A percentile compares a stretch with the other conserved stretches of the same genome.
Evolutionary conservation across 1,140 invertebrate species (phyloP).

Genomic region (Drosophila mayri): DNA sequence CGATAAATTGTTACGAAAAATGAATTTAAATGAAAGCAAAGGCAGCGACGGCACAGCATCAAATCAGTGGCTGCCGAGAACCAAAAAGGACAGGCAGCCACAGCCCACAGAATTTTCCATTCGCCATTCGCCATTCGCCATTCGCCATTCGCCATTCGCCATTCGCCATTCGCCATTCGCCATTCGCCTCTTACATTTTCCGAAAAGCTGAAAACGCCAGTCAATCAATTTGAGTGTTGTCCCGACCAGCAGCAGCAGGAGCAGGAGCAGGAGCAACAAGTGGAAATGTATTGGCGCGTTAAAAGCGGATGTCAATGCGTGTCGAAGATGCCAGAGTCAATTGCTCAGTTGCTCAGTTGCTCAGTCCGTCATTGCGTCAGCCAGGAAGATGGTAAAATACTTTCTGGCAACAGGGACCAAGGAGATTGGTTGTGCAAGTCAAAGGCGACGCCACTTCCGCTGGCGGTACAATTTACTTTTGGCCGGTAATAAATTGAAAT

Average conservation of each 20-base stretch:
- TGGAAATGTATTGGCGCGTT: slow-evolving; percentile 60
- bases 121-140: slow-evolving; percentile 9
- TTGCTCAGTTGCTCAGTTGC: slow-evolving; percentile 3
- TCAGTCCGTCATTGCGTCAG: slow-evolving; percentile 5
- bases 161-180: slow-evolving; percentile 3
- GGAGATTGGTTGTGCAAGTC: slow-evolving; percentile 44
- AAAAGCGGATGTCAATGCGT: slow-evolving; percentile 63
- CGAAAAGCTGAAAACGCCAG: slow-evolving; percentile 35
- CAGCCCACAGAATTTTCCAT: slow-evolving; percentile 21
- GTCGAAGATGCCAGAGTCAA: slow-evolving; percentile 43
- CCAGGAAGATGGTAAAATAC: slow-evolving; percentile 33
- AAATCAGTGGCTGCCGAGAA: slow-evolving; percentile 48
- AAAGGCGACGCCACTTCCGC: slow-evolving; percentile 71
- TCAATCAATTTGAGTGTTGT: slow-evolving; percentile 76
- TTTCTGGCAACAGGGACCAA: background rate
- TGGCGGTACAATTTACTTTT: slow-evolving; percentile 70
- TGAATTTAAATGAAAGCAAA: slow-evolving; percentile 64
- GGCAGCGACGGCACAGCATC: slow-evolving; percentile 17
- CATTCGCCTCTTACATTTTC: slow-evolving; percentile 23
- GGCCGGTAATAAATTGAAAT: slow-evolving; percentile 78
- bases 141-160: too few species aligned
- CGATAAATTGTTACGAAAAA: slow-evolving; percentile 66
- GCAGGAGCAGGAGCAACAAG: slow-evolving; percentile 40
- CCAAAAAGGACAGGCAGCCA: slow-evolving; percentile 20
- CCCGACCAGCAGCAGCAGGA: slow-evolving; percentile 26